Evolutionary conservation across 2,797 vertebrate genomes (phyloP).

Genomic region (Euphonia xanthogaster): DNA sequence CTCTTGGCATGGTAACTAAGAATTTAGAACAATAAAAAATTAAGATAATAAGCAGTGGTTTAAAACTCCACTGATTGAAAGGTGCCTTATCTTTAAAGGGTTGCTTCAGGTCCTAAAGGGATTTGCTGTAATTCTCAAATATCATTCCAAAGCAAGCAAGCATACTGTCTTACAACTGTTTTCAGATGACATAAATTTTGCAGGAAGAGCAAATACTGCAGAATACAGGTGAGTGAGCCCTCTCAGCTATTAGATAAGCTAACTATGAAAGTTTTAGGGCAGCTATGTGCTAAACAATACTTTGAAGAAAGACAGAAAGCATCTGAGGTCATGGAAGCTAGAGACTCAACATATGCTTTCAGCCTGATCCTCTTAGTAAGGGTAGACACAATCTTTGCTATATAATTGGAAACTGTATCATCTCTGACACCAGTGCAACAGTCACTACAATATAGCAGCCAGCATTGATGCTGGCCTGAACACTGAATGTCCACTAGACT

Average conservation of each 20-base stretch:
- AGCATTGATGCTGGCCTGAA: background rate
- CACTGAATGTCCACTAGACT: background rate
- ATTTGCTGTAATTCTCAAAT: background rate
- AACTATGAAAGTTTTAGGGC: background rate
- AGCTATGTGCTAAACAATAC: background rate
- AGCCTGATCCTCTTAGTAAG: conserved; percentile 9
- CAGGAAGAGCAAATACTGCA: background rate
- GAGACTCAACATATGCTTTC: background rate
- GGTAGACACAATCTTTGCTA: background rate
- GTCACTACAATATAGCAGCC: background rate
- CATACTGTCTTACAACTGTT: background rate
- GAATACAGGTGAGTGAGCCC: background rate
- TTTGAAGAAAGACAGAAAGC: background rate
- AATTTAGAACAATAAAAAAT: background rate
- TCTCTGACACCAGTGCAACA: background rate
- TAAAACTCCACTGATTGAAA: background rate
- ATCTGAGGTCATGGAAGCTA: background rate
- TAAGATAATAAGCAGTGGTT: background rate
- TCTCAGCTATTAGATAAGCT: background rate
- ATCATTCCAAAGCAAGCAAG: background rate
- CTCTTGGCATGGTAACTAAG: background rate
- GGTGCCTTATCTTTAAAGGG: background rate
- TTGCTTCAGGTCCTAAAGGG: background rate
- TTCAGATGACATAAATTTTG: background rate
- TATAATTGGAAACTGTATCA: background rate